phyloP scores from a whole-genome alignment of 2,797 vertebrate species.

The Limosa lapponica region DNA sequence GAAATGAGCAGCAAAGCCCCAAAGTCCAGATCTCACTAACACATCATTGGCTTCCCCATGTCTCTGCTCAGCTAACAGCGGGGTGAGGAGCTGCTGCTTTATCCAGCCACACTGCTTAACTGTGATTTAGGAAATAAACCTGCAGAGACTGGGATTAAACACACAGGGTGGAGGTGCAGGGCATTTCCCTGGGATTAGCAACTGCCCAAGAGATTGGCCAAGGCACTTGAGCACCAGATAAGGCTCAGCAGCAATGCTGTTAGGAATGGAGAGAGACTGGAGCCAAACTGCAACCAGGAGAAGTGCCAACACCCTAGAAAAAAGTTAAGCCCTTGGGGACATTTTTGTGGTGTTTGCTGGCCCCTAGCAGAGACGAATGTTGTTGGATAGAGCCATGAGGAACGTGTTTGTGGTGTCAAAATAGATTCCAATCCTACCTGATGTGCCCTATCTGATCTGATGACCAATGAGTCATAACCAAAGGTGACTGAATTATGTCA shows the following conservation, averaged over 20 bases:
- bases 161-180: background rate
- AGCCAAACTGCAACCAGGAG: background rate
- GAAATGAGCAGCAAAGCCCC: background rate
- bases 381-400: background rate
- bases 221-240: background rate
- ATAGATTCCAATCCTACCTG: background rate
- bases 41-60: fast-evolving
- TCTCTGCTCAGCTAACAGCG: background rate
- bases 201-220: background rate
- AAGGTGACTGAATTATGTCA: background rate
- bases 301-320: background rate
- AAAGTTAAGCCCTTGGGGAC: background rate
- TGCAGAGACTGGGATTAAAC: slow-evolving; percentile 29
- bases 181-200: background rate
- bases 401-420: background rate
- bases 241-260: background rate
- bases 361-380: background rate
- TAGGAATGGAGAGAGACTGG: background rate
- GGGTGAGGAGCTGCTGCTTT: slow-evolving; percentile 59
- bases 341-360: background rate
- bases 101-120: slow-evolving; percentile 12
- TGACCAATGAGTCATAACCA: background rate
- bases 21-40: background rate
- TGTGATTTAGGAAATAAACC: slow-evolving; percentile 58
- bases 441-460: background rate